Evolutionary conservation across 2,888 invertebrate species (phyloP), one percentile per base, ranked within the genome.

Genomic region (Sepioteuthis lessoniana): DNA sequence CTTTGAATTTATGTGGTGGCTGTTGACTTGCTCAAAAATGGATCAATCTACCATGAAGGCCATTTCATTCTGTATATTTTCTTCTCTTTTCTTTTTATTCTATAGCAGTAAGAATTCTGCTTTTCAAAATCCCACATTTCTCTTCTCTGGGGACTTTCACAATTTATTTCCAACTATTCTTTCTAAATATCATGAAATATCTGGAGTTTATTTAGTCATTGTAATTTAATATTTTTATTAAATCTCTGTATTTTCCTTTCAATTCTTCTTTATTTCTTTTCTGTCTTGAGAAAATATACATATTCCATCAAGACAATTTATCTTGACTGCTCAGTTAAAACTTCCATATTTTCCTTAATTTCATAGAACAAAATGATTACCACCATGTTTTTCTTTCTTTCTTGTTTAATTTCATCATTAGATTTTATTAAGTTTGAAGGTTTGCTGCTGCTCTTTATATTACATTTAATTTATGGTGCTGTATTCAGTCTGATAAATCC

Each of bases 11-110:
- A 55, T 55, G 21, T 55, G 21, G 76, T 76, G 16, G 76, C 16
- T 76, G 76, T 76, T 76, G 76, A n/a, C n/a, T 76, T 76, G 76
- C 76, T 76, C 76, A 76, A 76, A 76, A 76, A n/a, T n/a, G 76
- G 76, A 76, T 76, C 31, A n/a, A 31, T 76, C 76, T 76, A 31
- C n/a, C 31, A n/a, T 76, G n/a, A 13, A 76, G n/a, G n/a, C 76
- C n/a, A 76, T 76, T 76, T 76, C n/a, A n/a, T 16, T 76, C 76
- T 76, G 55, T 76, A 13, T 13, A 76, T n/a, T n/a, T n/a, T n/a
- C 16, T 5, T 28, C 28, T 28, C n/a, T n/a, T 76, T 31, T 76
- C 76, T 76, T 76, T 16, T n/a, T 13, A 76, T 31, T n/a, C 60
- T 31, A 31, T 76, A n/a, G 31, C 76, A n/a, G 16, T 76, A 13